Base-by-base conservation (phyloP, 2,113 vertebrate genomes). In the Hyaena hyaena region DNA sequence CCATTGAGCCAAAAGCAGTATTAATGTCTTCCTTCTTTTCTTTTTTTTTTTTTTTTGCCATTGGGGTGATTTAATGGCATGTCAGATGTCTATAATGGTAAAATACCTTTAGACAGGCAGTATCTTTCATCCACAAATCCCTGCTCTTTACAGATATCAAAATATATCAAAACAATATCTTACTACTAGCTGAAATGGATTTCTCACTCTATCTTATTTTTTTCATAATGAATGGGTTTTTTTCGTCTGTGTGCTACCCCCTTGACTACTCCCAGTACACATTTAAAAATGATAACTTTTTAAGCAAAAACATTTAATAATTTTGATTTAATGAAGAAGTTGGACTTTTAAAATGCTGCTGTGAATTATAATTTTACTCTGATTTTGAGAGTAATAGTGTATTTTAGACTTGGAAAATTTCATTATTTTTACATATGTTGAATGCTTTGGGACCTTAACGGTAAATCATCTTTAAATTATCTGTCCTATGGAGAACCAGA, bases 121-220 rank as follows among this genome's bases (percentile, higher is more conserved):
- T 23, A 92, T 21, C 7, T 96, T 97, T 93, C 68, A 98, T 93
- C 81, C 94, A 89, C 93, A 98, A 98, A 96, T 93, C 96, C 68
- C 48, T 98, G 68, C n/a, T 97, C 53, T 98, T 98, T 97, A 68
- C 84, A 97, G 55, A 74, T 96, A 97, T 95, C 66, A 96, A 97
- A 97, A 74, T 26, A 93, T 93, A 97, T 95, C 3, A 96, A 68
- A n/a, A 53, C 76, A 79, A 10, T 85, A 15, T 39, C 28, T 48
- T 83, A 76, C 81, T 90, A 55, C 39, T 21, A 85, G 19, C 28
- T 93, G 76, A 94, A 94, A 58, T 76, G 55, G 73, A 84, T 68
- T 80, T 76, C 16, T 82, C 9, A 15, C 19, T 68, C 15, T 43
- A 24, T 88, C 65, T 94, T 55, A 90, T 85, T 94, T 95, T 97